Conservation (phyloP, 2,888 invertebrate genomes). For the Imbricaverruca yamaguchii region DNA sequence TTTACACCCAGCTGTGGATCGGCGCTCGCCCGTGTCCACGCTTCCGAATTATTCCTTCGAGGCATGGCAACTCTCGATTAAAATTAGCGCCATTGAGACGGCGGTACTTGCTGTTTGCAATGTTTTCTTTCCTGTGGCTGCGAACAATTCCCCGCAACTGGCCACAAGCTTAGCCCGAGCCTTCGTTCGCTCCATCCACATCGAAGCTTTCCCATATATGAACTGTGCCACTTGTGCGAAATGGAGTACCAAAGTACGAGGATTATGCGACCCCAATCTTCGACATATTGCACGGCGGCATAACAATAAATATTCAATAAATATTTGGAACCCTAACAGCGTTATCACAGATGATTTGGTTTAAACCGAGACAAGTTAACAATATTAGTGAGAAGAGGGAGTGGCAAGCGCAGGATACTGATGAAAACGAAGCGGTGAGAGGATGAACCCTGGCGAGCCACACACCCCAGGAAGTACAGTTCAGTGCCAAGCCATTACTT, state of each 20-base stretch:
- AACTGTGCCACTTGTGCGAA: background rate
- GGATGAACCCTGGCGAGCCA: background rate
- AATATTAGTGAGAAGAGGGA: background rate
- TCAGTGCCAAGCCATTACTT: background rate
- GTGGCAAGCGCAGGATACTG: conserved; percentile 4
- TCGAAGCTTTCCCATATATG: background rate
- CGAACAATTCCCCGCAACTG: no score
- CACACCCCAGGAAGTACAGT: background rate
- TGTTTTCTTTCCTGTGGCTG: no score
- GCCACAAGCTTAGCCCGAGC: background rate
- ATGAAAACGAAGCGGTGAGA: conserved; percentile 1
- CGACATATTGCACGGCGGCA: conserved; percentile 5
- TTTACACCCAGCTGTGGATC: background rate
- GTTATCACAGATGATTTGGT: conserved; percentile 21
- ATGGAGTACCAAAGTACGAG: background rate
- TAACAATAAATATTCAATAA: conserved; percentile 20
- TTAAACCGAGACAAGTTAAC: background rate
- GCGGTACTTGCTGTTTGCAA: no score
- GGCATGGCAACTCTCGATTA: background rate
- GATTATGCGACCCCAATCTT: background rate
- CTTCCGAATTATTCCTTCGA: background rate
- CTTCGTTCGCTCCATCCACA: background rate
- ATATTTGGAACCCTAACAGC: conserved; percentile 19
- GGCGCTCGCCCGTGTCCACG: no score
- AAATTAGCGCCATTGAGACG: background rate